Conservation (phyloP, 2,888 invertebrate species). For the Anarsia innoxiella region DNA sequence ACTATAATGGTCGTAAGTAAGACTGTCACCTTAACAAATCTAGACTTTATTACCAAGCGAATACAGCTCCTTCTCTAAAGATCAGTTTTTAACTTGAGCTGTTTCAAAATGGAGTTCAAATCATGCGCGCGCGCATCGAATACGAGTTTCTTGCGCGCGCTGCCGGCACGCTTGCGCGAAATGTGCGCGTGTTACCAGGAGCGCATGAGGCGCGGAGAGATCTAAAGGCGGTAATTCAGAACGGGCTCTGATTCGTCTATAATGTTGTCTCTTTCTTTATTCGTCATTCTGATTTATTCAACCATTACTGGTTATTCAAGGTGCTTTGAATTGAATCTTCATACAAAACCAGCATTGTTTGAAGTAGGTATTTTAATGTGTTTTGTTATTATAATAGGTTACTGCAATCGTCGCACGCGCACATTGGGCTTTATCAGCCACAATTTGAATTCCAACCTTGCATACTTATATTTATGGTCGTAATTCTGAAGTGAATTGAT, state of each 20-base stretch:
- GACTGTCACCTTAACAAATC: no score
- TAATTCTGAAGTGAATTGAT: no score
- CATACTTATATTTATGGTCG: background rate
- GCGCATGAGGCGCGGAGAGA: slow-evolving; percentile 16
- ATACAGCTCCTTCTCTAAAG: no score
- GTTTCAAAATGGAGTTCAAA: background rate
- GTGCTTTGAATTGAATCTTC: no score
- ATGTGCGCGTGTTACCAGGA: slow-evolving; percentile 69
- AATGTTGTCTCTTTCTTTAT: no score
- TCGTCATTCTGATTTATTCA: no score
- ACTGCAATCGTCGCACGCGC: slow-evolving; percentile 2
- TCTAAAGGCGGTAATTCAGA: slow-evolving; percentile 11
- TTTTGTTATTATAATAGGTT: no score
- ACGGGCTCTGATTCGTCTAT: background rate
- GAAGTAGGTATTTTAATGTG: no score
- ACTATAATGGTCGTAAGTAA: no score
- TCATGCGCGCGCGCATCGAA: slow-evolving; percentile 30
- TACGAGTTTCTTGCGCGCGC: slow-evolving; percentile 49
- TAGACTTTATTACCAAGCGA: no score
- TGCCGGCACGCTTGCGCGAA: slow-evolving; percentile 68
- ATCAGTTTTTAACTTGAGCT: background rate
- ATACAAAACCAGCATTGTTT: no score
- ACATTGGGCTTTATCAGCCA: background rate
- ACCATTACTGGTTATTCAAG: no score
- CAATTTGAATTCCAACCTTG: background rate